Evolutionary conservation across 2,797 vertebrate genomes (phyloP), one percentile per base, ranked within the genome.

Genomic region (Myripristis jacobus): DNA sequence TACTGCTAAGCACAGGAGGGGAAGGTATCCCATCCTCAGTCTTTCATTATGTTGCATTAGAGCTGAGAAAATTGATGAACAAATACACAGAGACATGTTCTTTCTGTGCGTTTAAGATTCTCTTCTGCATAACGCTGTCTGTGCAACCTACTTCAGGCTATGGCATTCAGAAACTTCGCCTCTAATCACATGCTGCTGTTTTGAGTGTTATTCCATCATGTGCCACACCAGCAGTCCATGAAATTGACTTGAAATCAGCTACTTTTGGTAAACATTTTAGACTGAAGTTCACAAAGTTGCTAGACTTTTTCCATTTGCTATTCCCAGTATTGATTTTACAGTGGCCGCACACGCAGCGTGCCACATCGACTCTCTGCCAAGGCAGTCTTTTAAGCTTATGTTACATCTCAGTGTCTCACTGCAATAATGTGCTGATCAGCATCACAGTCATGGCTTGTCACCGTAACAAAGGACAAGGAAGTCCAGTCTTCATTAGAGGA

Each of bases 211-310:
- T 85, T 51, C 70, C 50, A 76, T 75, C 63, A 62, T 43, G 46
- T 79, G 73, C 78, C 76, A 78, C 82, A 79, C 76, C 86, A 91
- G 56, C 80, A 83, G 85, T 75, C 80, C 91, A 83, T 89, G 87
- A 93, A 93, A 93, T 93, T 88, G 88, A 75, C 74, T 83, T 43
- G 54, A 71, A 88, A 83, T 80, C 24, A 0, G 13, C 41, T 61
- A 10, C 47, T 29, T 72, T 72, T 27, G 24, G 53, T 38, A 66
- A 84, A 82, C 73, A 54, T 70, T 71, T 66, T 48, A 36, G 38
- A 24, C 21, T 36, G 21, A 83, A 77, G 73, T 80, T 62, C 21
- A 31, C 65, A 77, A 85, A 81, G 64, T 85, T 59, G 56, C 47
- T 47, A 0, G 54, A 77, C 77, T 75, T 89, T 70, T 75, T 48